Conservation (phyloP, 1,140 invertebrate species). For the Orchesella cincta region DNA sequence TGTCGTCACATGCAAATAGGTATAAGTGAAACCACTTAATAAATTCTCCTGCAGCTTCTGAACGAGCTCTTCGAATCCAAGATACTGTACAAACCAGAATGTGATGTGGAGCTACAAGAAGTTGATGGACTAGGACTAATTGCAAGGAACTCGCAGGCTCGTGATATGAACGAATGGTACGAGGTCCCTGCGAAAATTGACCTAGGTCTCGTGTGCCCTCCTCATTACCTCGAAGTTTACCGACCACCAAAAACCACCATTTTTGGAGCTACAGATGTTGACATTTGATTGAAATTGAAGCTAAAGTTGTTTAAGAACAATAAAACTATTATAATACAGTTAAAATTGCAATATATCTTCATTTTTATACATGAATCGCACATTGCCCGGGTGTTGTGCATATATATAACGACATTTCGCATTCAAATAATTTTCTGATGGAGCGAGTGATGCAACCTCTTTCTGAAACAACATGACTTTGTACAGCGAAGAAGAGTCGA, state of each 20-base stretch:
- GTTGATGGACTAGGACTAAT: slow-evolving; percentile 9
- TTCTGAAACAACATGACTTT: too few relatives aligned
- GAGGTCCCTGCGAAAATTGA: slow-evolving; percentile 28
- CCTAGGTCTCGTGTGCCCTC: slow-evolving; percentile 6
- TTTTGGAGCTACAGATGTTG: neutral
- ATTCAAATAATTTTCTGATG: too few relatives aligned
- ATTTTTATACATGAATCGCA: too few relatives aligned
- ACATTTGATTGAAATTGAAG: neutral
- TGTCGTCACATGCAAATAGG: neutral
- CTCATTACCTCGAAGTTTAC: slow-evolving; percentile 2
- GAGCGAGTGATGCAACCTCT: too few relatives aligned
- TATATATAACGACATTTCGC: too few relatives aligned
- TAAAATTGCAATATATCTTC: too few relatives aligned
- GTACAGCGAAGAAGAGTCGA: neutral
- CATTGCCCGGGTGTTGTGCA: too few relatives aligned
- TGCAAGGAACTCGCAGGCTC: slow-evolving; percentile 23
- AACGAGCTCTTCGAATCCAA: slow-evolving; percentile 2
- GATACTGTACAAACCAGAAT: neutral
- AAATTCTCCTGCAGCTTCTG: slow-evolving; percentile 25
- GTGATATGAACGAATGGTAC: slow-evolving; percentile 43
- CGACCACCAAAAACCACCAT: neutral
- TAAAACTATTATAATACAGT: neutral
- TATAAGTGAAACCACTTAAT: neutral
- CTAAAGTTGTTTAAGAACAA: neutral
- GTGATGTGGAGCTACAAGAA: slow-evolving; percentile 32